These are phyloP conservation scores for Drosophila kurseongensis DNA, from an alignment of 1,140 invertebrate species.

Conservation along the genomic window DNA sequence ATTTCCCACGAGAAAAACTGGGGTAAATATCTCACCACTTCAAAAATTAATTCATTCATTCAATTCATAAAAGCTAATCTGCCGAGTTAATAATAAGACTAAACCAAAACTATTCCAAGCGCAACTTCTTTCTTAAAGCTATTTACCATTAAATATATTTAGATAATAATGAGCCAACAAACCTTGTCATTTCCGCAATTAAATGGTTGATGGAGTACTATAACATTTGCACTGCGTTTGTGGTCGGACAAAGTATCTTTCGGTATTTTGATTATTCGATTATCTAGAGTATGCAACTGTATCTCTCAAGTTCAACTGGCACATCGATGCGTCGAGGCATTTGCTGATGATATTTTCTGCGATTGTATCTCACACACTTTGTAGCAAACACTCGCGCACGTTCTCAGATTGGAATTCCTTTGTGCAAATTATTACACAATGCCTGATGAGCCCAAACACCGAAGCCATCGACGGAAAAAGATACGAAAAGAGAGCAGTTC, in stretches of 20 bases:
- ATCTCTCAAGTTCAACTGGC: constrained; percentile 56
- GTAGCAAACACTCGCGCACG: constrained; percentile 65
- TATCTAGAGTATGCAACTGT: constrained; percentile 44
- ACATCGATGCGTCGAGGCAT: constrained; percentile 59
- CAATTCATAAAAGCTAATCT: no score
- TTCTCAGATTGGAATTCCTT: constrained; percentile 62
- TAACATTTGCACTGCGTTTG: constrained; percentile 65
- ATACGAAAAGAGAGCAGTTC: constrained; percentile 23
- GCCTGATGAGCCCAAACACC: constrained; percentile 28
- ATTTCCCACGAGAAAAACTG: no score
- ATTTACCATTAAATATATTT: constrained; percentile 7
- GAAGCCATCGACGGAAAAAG: constrained; percentile 1
- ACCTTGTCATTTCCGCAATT: constrained; percentile 79
- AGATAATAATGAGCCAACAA: constrained; percentile 30
- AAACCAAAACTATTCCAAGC: background rate
- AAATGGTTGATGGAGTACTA: constrained; percentile 34
- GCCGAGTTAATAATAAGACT: background rate
- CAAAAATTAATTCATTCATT: no score
- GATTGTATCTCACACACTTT: constrained; percentile 61
- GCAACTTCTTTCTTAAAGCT: background rate
- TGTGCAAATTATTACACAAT: constrained; percentile 73
- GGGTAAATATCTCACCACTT: no score
- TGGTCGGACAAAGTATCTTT: constrained; percentile 43
- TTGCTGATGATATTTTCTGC: constrained; percentile 44
- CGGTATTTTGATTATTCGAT: constrained; percentile 43